These are phyloP conservation scores for Pyralis farinalis DNA, from an alignment of 2,888 invertebrate species.

Conservation along the genomic window DNA sequence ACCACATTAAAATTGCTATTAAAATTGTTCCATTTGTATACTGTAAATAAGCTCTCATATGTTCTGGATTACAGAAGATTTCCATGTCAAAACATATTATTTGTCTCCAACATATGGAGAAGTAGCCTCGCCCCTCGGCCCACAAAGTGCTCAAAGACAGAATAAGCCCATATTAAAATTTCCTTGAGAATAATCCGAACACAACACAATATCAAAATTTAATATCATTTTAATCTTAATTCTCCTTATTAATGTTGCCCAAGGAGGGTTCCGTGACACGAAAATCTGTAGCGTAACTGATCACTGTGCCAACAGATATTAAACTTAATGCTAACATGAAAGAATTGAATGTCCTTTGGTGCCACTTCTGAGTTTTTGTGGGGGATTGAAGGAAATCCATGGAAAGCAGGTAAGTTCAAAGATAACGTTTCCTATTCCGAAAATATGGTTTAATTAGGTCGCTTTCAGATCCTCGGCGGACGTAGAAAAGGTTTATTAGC, in stretches of 20 bases:
- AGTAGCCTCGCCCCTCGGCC: conserved; percentile 14
- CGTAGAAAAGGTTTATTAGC: conserved; percentile 17
- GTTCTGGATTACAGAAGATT: too few species aligned
- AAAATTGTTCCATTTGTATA: too few species aligned
- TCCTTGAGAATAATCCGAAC: conserved; percentile 75
- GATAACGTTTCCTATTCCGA: conserved; percentile 62
- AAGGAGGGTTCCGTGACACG: conserved; percentile 53
- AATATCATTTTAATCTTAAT: conserved; percentile 81
- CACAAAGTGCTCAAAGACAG: conserved; percentile 53
- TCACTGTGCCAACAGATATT: not conserved
- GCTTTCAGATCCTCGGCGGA: conserved; percentile 39
- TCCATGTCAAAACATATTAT: too few species aligned
- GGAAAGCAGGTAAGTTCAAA: conserved; percentile 73
- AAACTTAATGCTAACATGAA: conserved; percentile 13
- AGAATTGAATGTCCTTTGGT: not conserved
- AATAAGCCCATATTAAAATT: conserved; percentile 66
- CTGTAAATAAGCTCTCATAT: too few species aligned
- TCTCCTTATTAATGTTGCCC: conserved; percentile 75
- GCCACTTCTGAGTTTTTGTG: conserved; percentile 21
- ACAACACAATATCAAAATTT: conserved; percentile 80
- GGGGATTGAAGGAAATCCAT: conserved; percentile 40
- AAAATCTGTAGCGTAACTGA: conserved; percentile 20
- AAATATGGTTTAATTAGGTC: conserved; percentile 68
- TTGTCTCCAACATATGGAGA: too few species aligned
- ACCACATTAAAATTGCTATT: too few species aligned